Base-by-base conservation (phyloP, 2,888 invertebrate genomes). In the Hypomecis punctinalis region DNA sequence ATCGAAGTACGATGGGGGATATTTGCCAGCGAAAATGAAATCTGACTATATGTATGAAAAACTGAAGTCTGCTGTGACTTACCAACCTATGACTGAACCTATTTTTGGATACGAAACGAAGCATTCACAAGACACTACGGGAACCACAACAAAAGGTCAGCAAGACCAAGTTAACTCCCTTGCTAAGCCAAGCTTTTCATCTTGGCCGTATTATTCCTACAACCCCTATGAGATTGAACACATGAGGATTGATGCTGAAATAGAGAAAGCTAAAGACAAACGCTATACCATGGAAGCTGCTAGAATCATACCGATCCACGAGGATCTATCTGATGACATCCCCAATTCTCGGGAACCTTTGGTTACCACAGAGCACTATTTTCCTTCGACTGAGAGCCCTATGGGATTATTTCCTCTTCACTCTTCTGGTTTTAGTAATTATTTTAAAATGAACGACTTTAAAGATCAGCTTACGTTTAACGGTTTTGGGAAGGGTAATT, bases 341-440 rank as follows among this genome's bases (percentile, higher is more conserved):
- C 79, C 81, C 4, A 63, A 74, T 53, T 67, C 64, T 39, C 69
- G 75, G n/a, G 60, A 51, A 13, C 57, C 61, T 13, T 53, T 70
- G 42, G 39, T 71, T 0, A 73, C 69, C 7, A 45, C 72, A 35
- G 68, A 66, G 39, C 73, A 74, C 60, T 63, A 72, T 56, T 33
- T 6, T 43, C 67, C 45, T n/a, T 72, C 73, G n/a, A 74, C 79
- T 7, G 84, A 88, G 53, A 88, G 88, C 69, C 90, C 90, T 6
- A 75, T 85, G 51, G 88, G 83, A 10, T 78, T 89, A 59, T 79
- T 80, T 58, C 88, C 89, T 5, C 90, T 89, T 68, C 84, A 88
- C 61, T 88, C 89, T 0, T 88, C 80, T 70, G 81, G 85, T 35
- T 69, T 90, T n/a, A 86, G 85, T 61, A 88, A 91, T 74, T 88